Percentiles rank a stretch among this genome's conserved stretches.
Conservation (phyloP, 1,140 invertebrate species). For the Yoshiicerus persimilis region DNA sequence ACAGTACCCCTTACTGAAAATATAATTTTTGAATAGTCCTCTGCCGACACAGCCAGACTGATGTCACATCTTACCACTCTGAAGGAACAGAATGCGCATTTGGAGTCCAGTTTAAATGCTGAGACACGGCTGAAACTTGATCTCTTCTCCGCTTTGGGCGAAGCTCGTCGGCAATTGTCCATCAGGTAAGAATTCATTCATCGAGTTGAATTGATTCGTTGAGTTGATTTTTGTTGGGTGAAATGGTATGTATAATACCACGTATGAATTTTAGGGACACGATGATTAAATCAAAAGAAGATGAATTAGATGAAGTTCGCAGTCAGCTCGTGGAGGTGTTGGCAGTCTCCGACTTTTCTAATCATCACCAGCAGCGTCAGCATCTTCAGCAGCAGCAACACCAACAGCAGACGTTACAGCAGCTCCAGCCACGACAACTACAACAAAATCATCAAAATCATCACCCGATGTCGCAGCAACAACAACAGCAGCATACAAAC, state of each 20-base stretch:
- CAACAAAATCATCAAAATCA: constrained; percentile 18
- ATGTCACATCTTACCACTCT: constrained; percentile 76
- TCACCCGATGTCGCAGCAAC: not conserved
- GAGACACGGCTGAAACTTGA: constrained; percentile 95
- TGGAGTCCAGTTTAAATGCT: constrained; percentile 89
- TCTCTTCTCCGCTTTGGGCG: constrained; percentile 92
- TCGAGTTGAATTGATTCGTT: constrained; percentile 54
- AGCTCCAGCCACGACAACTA: not conserved
- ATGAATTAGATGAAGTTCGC: constrained; percentile 46
- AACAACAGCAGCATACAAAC: not conserved
- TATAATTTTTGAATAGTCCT: not conserved
- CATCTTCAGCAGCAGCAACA: constrained; percentile 33
- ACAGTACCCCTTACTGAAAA: not conserved
- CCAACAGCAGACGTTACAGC: not conserved
- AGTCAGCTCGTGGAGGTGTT: constrained; percentile 36
- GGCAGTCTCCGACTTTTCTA: constrained; percentile 42
- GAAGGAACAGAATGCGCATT: constrained; percentile 82
- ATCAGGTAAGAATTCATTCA: constrained; percentile 70
- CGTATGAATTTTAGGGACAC: constrained; percentile 30
- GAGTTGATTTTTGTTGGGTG: not conserved
- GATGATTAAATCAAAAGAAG: constrained; percentile 45
- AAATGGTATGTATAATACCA: too few species aligned
- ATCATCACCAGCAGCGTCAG: constrained; percentile 32
- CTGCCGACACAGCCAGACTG: constrained; percentile 73
- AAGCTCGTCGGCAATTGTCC: constrained; percentile 88